Evolutionary conservation across 2,888 invertebrate species (phyloP), one percentile per base, ranked within the genome.

Genomic region (Sturmia bella): DNA sequence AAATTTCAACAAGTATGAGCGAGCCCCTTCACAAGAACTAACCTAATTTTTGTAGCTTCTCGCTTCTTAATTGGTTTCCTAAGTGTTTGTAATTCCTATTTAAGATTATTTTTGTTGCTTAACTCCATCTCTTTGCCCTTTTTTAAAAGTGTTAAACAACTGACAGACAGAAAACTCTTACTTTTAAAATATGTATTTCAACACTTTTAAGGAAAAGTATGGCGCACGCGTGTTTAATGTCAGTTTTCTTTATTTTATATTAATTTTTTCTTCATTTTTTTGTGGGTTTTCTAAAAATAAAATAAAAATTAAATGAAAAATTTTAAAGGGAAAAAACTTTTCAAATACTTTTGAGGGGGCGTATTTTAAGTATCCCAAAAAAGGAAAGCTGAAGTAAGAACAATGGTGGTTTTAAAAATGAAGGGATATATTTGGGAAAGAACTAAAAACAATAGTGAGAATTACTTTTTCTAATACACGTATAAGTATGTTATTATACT

Each of bases 191-290:
- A n/a, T n/a, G n/a, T n/a, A 39, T 52, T 75, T 76, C 76, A 69
- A 76, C 76, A 69, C 61, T 61, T 54, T 6, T 27, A 75, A 63
- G 59, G 69, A 74, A 76, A 83, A 83, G 76, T 80, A 83, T 84
- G 78, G 83, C 83, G 83, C 79, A 84, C 75, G 83, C 80, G 82
- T 83, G 69, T 76, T 84, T 64, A 52, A 59, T 24, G 74, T 66
- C n/a, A 80, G 50, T 57, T 76, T 74, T 66, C 63, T 73, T 73
- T 61, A 66, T 72, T 64, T 70, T 56, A 66, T 66, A 68, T 64
- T 75, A 43, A 52, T 59, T 75, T 66, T 41, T 19, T 72, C 39
- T 64, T 74, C 21, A 24, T 56, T 61, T 32, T 70, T 68, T 68
- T 64, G 27, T 59, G 6, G 19, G 56, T 24, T 64, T 32, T 72